These are phyloP conservation scores for Kryphioiulus occultus DNA, from an alignment of 2,888 invertebrate species.

Conservation along the genomic window DNA sequence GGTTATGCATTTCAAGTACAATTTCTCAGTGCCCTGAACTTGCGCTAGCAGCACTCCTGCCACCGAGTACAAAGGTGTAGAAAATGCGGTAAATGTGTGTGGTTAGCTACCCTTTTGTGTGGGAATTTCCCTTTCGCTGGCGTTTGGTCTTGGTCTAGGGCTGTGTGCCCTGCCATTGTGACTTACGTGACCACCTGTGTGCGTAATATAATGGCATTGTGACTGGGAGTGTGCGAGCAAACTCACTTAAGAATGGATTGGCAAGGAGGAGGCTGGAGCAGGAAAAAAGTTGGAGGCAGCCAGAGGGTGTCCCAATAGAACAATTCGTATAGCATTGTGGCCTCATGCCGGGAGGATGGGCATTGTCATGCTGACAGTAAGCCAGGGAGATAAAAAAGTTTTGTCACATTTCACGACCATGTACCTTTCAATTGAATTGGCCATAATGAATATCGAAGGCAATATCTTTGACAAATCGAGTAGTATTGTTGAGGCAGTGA, in stretches of 20 bases:
- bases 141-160: constrained; percentile 8
- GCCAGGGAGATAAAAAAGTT: constrained; percentile 37
- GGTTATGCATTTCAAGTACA: no score
- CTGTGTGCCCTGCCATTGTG: constrained; percentile 13
- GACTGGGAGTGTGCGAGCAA: constrained; percentile 17
- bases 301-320: constrained; percentile 41
- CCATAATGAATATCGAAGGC: constrained; percentile 46
- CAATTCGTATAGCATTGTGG: constrained; percentile 22
- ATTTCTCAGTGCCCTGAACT: no score
- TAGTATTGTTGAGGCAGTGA: constrained; percentile 45
- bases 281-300: constrained; percentile 37
- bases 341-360: constrained; percentile 34
- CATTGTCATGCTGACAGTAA: constrained; percentile 47
- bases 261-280: neutral
- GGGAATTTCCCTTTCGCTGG: constrained; percentile 38
- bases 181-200: constrained; percentile 12
- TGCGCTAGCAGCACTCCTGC: no score
- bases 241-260: constrained; percentile 40
- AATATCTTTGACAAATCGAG: constrained; percentile 46
- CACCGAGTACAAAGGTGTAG: neutral
- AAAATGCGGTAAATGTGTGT: neutral
- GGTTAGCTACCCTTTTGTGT: constrained; percentile 21
- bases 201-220: constrained; percentile 22
- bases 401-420: constrained; percentile 43
- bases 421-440: constrained; percentile 46